These are phyloP conservation scores for Parnassius orleans DNA, from an alignment of 2,888 invertebrate genomes.

Conservation along the genomic window DNA sequence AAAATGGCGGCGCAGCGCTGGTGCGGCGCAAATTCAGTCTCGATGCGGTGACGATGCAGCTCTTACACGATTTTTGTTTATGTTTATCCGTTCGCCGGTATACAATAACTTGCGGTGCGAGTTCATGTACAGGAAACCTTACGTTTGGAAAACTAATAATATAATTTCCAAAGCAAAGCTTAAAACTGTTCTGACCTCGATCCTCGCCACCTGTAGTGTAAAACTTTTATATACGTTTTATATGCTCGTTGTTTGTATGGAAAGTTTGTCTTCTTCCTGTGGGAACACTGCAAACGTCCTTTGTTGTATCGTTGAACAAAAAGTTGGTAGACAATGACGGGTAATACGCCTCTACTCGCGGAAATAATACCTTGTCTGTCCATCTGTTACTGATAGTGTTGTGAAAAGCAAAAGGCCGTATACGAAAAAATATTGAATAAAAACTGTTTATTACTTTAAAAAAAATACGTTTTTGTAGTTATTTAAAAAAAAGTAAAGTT, in stretches of 20 bases:
- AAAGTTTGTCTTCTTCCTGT: conserved; percentile 2
- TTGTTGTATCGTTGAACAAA: conserved; percentile 6
- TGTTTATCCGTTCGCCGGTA: no score
- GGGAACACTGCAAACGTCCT: conserved; percentile 3
- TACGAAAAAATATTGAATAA: neutral
- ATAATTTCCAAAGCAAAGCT: neutral
- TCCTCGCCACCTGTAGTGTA: conserved; percentile 8
- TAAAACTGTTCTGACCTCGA: conserved; percentile 1
- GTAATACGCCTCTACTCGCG: conserved; percentile 9
- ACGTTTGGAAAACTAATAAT: no score
- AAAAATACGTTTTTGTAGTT: no score
- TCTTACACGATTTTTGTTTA: no score
- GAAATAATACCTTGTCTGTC: conserved; percentile 23
- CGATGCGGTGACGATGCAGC: no score
- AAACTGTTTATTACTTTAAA: no score
- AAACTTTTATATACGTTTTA: conserved; percentile 4
- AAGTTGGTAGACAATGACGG: neutral
- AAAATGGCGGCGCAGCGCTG: no score
- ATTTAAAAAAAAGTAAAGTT: no score
- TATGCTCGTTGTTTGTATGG: neutral
- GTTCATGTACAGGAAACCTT: no score
- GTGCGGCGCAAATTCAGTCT: no score
- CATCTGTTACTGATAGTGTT: conserved; percentile 16
- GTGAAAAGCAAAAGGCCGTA: neutral
- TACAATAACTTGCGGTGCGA: no score